Conservation (phyloP, 2,888 invertebrate species). For the Peribatodes rhomboidaria region DNA sequence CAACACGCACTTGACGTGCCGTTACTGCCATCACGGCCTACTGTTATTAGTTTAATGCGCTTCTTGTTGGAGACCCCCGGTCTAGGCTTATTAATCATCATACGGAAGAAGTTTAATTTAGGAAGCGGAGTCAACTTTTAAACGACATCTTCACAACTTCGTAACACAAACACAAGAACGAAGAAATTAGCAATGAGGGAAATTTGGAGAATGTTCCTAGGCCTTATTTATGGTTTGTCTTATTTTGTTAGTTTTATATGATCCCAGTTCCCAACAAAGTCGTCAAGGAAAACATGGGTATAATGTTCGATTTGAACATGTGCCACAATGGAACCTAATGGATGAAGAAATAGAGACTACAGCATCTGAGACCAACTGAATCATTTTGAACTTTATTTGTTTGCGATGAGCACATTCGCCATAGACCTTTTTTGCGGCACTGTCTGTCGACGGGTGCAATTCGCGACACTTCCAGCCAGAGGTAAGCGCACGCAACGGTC, state of each 20-base stretch:
- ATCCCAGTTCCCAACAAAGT: no score
- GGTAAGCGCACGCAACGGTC: constrained; percentile 31
- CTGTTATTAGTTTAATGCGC: constrained; percentile 13
- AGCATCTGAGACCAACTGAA: neutral
- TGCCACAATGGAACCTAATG: no score
- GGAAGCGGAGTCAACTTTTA: neutral
- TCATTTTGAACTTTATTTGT: neutral
- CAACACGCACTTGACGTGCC: constrained; percentile 5
- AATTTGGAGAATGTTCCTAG: no score
- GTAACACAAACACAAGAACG: no score
- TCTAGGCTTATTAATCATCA: neutral
- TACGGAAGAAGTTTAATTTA: neutral
- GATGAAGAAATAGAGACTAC: no score
- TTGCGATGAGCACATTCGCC: neutral
- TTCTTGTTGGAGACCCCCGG: constrained; percentile 12
- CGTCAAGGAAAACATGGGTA: no score
- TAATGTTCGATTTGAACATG: no score
- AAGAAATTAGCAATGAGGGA: no score
- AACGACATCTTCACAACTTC: no score
- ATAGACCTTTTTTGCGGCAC: neutral
- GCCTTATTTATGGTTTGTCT: no score
- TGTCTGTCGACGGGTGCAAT: constrained; percentile 3
- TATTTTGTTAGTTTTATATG: no score
- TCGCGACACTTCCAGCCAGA: constrained; percentile 29
- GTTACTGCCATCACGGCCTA: constrained; percentile 13